Evolutionary conservation across 2,797 vertebrate genomes (phyloP).

Genomic region (Girardinus metallicus): DNA sequence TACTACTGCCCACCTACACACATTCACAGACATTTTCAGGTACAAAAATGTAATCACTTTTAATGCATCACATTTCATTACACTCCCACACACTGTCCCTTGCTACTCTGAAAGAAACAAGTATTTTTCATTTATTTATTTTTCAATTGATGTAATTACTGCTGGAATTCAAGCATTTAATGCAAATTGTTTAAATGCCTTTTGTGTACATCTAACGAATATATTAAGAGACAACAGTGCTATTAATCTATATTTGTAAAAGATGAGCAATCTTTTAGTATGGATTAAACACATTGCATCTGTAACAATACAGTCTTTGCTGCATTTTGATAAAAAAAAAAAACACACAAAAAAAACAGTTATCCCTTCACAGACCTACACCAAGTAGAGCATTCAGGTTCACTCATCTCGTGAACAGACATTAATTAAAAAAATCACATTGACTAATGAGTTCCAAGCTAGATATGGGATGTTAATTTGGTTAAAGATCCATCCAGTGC

Average conservation of each 20-base stretch:
- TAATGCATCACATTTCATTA: conserved; percentile 36
- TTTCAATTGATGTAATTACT: conserved; percentile 66
- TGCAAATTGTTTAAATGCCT: not conserved
- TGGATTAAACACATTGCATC: conserved; percentile 11
- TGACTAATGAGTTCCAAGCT: conserved; percentile 20
- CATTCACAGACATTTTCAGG: conserved; percentile 18
- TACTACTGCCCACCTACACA: conserved; percentile 38
- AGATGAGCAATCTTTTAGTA: conserved; percentile 35
- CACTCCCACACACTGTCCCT: conserved; percentile 35
- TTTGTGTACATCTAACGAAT: conserved; percentile 39
- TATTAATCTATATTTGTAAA: conserved; percentile 51
- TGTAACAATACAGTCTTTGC: not conserved
- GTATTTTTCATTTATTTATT: conserved; percentile 45
- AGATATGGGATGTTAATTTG: conserved; percentile 34
- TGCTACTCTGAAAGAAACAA: conserved; percentile 42
- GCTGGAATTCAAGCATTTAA: conserved; percentile 39
- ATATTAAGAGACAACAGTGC: conserved; percentile 9
- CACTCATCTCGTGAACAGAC: not conserved
- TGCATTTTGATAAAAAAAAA: not conserved
- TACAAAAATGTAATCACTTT: conserved; percentile 1
- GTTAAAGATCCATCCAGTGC: conserved; percentile 14
- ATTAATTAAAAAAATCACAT: conserved; percentile 28
- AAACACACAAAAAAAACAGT: not conserved
- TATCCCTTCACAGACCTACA: conserved; percentile 18
- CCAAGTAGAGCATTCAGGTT: not conserved